Percentiles rank a stretch among this genome's conserved stretches.
phyloP scores from a whole-genome alignment of 2,113 vertebrate species.

The Bufo gargarizans region DNA sequence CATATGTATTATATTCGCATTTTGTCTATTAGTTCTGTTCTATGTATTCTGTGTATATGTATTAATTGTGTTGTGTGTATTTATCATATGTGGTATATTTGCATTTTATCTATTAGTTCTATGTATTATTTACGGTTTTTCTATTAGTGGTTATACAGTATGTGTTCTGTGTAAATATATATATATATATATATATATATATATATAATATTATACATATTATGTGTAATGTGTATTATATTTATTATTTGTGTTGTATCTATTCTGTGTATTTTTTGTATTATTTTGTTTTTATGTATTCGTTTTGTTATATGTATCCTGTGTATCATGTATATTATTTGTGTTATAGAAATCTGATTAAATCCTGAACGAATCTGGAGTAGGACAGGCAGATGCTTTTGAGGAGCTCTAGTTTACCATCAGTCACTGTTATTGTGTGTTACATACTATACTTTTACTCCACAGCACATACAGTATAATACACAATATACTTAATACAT shows the following conservation, averaged over 20 bases:
- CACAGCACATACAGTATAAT: neutral
- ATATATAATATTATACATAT: neutral
- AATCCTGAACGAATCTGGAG: too few species aligned
- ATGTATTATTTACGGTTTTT: neutral
- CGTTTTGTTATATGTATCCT: neutral
- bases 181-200: neutral
- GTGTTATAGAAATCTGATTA: neutral
- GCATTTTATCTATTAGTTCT: neutral
- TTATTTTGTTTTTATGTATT: neutral
- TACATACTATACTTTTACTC: neutral
- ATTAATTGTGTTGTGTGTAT: neutral
- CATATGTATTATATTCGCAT: too few species aligned
- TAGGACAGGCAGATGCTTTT: too few species aligned
- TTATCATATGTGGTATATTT: neutral
- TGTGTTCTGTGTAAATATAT: too few species aligned
- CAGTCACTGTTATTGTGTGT: neutral
- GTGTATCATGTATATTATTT: neutral
- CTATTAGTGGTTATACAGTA: too few species aligned
- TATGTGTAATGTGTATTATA: neutral
- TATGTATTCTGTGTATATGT: slow-evolving; percentile 3
- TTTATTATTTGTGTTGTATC: neutral
- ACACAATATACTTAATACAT: too few species aligned
- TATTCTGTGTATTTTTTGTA: neutral
- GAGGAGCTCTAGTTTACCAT: neutral
- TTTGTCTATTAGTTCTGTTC: neutral